phyloP scores from a whole-genome alignment of 2,797 vertebrate species.

The Parotocinclus haroldoi region DNA sequence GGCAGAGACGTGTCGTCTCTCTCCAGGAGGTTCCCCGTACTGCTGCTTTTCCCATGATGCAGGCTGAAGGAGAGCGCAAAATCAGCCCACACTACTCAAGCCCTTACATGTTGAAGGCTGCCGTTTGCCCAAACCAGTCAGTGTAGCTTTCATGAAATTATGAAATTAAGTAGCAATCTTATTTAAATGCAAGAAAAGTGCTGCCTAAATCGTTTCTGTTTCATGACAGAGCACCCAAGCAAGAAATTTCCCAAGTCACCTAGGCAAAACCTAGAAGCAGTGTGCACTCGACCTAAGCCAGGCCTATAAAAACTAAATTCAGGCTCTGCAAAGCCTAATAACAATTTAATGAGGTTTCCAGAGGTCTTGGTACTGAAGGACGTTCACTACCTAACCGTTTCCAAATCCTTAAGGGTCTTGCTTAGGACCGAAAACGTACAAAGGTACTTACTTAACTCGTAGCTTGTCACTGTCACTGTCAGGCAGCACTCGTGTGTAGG shows the following conservation, averaged over 20 bases:
- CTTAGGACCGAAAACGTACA: not conserved
- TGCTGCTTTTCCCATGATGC: slow-evolving; percentile 96
- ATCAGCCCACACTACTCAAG: slow-evolving; percentile 37
- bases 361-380: not conserved
- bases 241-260: slow-evolving; percentile 13
- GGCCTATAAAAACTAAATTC: not conserved
- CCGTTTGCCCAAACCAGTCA: slow-evolving; percentile 1
- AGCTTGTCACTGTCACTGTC: slow-evolving; percentile 80
- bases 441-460: slow-evolving; percentile 79
- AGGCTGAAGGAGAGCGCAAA: slow-evolving; percentile 69
- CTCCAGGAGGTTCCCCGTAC: slow-evolving; percentile 94
- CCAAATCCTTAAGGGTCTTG: not conserved
- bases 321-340: not conserved
- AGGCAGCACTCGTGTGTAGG: slow-evolving; percentile 92
- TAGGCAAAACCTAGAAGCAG: not conserved
- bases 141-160: not conserved
- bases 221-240: slow-evolving; percentile 17
- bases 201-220: not conserved
- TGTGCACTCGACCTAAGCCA: not conserved
- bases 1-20: slow-evolving; percentile 87
- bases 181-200: slow-evolving; percentile 3
- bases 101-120: slow-evolving; percentile 24
- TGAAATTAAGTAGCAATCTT: not conserved
- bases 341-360: not conserved
- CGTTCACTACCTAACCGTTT: not conserved